phyloP scores from a whole-genome alignment of 1,140 invertebrate species.

The Bombus balteatus region DNA sequence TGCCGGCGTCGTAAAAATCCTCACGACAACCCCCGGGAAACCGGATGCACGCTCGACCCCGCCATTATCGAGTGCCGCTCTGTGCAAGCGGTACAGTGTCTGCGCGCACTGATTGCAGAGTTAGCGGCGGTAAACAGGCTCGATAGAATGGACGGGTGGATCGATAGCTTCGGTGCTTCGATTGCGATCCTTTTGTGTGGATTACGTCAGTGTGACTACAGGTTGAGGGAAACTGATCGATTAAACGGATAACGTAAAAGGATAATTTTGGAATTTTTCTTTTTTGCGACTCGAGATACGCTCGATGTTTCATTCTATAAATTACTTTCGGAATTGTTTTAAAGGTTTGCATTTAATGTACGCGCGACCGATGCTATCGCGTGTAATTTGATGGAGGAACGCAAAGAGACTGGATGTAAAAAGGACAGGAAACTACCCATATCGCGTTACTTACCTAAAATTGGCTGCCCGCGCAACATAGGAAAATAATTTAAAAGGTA shows the following conservation, averaged over 20 bases:
- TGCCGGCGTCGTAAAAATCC: slow-evolving; percentile 35
- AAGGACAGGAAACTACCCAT: background rate
- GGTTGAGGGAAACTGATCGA: background rate
- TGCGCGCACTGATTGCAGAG: slow-evolving; percentile 52
- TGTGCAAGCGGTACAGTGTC: slow-evolving; percentile 28
- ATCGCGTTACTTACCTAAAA: background rate
- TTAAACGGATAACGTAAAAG: no score
- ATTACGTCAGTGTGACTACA: slow-evolving; percentile 40
- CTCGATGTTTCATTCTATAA: no score
- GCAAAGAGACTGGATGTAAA: no score
- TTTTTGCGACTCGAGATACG: no score
- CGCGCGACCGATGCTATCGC: no score
- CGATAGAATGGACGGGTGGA: slow-evolving; percentile 27
- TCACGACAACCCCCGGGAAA: slow-evolving; percentile 20
- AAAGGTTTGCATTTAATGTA: no score
- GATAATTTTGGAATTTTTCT: no score
- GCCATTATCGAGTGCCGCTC: slow-evolving; percentile 35
- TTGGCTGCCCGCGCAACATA: background rate
- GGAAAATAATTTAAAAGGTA: background rate
- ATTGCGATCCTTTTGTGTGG: slow-evolving; percentile 21
- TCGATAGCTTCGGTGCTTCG: slow-evolving; percentile 29
- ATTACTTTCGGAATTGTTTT: no score
- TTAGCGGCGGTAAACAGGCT: slow-evolving; percentile 56
- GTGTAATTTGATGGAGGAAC: no score
- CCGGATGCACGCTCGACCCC: background rate